Base-by-base conservation (phyloP, 2,888 invertebrate species). In the Epsilonema sp. region DNA sequence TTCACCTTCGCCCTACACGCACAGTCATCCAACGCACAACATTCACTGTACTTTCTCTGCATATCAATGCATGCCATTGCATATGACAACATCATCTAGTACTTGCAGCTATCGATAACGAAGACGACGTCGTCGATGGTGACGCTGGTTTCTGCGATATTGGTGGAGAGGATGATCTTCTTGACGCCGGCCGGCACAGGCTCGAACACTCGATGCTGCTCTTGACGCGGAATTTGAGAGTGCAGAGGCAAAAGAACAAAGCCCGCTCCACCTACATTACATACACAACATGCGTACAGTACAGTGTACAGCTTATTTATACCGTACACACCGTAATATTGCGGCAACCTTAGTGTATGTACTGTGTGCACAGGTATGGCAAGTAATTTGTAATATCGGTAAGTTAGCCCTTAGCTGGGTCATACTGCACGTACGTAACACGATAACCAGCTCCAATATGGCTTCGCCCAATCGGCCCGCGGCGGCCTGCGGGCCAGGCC, bases 81-180 rank as follows among this genome's bases (percentile, higher is more conserved):
- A 43, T 42, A 41, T 19, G 19, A 19, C 41, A 20, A 45, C 5
- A 23, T 23, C 22, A n/a, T 4, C 24, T 19, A 46, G 60, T 57
- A 70, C 70, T 92, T 90, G 71, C 94, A 90, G 39, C 83, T 82
- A 66, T 97, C 94, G 50, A 97, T 82, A 0, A 97, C 94, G 68
- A 81, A 94, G 1, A 94, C 90, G 2, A 97, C 87, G 63, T 97
- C 97, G 67, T 97, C 83, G 55, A 97, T 97, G 0, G 94, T 97
- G 55, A 97, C 84, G 4, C 89, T 89, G 0, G 92, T 87, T 70
- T 97, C 97, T 0, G 94, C 94, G 61, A 97, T 92, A 66, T 97
- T 97, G 2, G 97, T 97, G 0, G 92, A 81, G 19, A 97, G 69
- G 59, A 97, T 94, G 47, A 94, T 80, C 75, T 92, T 92, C 2